phyloP scores from a whole-genome alignment of 2,113 vertebrate genomes.

The human (Homo sapiens) region DNA sequence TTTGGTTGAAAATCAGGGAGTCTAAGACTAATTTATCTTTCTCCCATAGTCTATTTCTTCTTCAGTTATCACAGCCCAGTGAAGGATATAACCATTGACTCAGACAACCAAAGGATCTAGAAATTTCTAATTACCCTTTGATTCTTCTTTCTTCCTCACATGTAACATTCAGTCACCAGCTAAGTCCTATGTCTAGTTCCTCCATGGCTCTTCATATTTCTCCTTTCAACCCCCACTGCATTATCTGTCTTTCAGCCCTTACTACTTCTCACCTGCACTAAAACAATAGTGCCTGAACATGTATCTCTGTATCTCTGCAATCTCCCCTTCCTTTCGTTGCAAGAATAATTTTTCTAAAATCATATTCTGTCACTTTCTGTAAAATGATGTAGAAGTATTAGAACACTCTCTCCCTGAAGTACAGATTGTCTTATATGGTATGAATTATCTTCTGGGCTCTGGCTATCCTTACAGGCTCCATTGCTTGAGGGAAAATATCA shows the following conservation, averaged over 20 bases:
- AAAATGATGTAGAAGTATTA: background rate
- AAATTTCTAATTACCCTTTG: background rate
- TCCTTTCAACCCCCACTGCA: background rate
- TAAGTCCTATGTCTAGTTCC: background rate
- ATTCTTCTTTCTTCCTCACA: background rate
- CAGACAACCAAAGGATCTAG: background rate
- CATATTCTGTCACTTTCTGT: background rate
- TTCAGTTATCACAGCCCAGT: background rate
- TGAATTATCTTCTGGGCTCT: background rate
- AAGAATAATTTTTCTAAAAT: background rate
- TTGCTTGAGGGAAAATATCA: background rate
- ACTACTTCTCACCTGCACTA: background rate
- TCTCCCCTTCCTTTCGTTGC: background rate
- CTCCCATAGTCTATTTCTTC: background rate
- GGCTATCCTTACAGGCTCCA: fast-evolving
- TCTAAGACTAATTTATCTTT: background rate
- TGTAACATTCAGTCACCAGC: background rate
- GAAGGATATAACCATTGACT: background rate
- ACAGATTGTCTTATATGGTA: background rate
- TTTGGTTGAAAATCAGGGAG: background rate
- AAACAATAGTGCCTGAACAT: background rate
- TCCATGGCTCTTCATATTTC: background rate
- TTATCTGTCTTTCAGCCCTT: background rate
- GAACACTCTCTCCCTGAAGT: background rate
- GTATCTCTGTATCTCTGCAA: background rate